A percentile compares a stretch with the other conserved stretches of the same genome.
Conservation (phyloP, 2,797 vertebrate genomes). For the Tamandua tetradactyla region DNA sequence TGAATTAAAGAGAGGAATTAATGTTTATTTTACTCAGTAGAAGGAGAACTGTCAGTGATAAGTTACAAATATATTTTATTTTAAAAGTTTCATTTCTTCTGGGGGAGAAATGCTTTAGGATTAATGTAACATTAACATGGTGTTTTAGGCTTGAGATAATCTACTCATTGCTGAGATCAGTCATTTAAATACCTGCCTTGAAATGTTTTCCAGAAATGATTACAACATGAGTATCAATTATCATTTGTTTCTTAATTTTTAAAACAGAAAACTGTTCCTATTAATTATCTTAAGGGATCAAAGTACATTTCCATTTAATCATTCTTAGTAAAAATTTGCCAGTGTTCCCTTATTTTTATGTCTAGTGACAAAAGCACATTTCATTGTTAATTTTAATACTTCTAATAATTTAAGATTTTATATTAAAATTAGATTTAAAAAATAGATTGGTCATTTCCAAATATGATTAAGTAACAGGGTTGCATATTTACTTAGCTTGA, state of each 20-base stretch:
- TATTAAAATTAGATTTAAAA: constrained; percentile 48
- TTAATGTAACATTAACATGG: constrained; percentile 13
- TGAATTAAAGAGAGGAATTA: not conserved
- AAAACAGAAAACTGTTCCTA: not conserved
- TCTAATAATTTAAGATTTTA: constrained; percentile 39
- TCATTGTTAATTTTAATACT: constrained; percentile 26
- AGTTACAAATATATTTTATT: not conserved
- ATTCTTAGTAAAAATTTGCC: constrained; percentile 19
- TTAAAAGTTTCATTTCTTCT: not conserved
- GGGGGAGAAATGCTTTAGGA: not conserved
- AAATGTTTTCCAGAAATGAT: constrained; percentile 40
- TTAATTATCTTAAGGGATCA: not conserved
- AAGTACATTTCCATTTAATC: constrained; percentile 17
- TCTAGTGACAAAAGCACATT: constrained; percentile 21
- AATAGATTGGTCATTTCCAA: constrained; percentile 46
- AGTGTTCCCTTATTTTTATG: constrained; percentile 42
- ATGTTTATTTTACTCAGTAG: not conserved
- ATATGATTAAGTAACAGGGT: constrained; percentile 51
- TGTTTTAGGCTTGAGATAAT: not conserved
- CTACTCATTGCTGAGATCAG: not conserved
- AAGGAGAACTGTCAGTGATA: not conserved
- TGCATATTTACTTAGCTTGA: not conserved
- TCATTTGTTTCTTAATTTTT: constrained; percentile 52
- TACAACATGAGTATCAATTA: not conserved
- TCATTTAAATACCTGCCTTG: constrained; percentile 14